Evolutionary conservation across 2,113 vertebrate species (phyloP).

Genomic region (Macaca nemestrina): DNA sequence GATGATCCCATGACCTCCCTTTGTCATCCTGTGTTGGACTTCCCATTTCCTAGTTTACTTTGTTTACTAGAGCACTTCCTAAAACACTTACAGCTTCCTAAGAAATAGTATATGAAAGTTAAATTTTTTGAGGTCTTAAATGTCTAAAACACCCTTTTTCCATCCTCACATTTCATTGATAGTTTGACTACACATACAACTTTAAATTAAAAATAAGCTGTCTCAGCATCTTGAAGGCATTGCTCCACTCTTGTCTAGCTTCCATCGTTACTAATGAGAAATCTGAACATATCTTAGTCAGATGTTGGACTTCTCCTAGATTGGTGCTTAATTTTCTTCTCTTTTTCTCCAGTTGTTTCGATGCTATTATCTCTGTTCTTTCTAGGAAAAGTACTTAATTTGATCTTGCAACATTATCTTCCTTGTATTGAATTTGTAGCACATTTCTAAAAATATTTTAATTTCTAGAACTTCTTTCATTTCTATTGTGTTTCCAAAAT

Average conservation of each 20-base stretch:
- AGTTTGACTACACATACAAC: not conserved
- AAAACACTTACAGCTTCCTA: not conserved
- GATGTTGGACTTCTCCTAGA: not conserved
- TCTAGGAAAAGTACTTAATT: not conserved
- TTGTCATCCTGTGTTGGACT: not conserved
- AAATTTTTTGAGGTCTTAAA: not conserved
- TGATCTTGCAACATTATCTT: not conserved
- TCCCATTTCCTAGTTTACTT: not conserved
- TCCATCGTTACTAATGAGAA: not conserved
- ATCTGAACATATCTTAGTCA: not conserved
- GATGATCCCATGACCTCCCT: not conserved
- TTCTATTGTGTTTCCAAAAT: not conserved
- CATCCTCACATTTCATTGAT: not conserved
- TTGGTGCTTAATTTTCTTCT: not conserved
- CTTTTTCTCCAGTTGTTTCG: not conserved
- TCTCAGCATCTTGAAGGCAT: not conserved
- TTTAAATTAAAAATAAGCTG: conserved; percentile 32
- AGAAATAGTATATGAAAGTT: not conserved
- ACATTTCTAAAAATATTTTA: not conserved
- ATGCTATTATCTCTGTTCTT: not conserved
- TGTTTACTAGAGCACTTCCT: not conserved
- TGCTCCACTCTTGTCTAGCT: not conserved
- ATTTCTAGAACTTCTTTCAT: not conserved
- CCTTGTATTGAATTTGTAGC: not conserved
- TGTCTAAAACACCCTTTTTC: not conserved